phyloP scores from a whole-genome alignment of 1,140 invertebrate genomes.

The Listronotus oregonensis region DNA sequence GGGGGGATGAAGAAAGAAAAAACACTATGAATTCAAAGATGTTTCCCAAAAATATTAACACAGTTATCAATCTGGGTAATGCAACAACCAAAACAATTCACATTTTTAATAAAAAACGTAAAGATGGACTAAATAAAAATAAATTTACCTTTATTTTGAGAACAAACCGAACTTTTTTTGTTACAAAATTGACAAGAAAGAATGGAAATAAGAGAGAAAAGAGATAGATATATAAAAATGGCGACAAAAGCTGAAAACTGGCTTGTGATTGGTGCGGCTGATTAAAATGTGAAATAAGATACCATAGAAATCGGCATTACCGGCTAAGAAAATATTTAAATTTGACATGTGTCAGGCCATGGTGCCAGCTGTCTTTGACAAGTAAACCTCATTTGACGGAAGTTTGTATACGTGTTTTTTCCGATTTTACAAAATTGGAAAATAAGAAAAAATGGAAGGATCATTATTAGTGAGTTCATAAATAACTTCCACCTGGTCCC shows the following conservation, averaged over 20 bases:
- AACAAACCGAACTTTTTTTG: slow-evolving; percentile 3
- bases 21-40: too few relatives aligned
- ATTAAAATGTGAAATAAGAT: slow-evolving; percentile 13
- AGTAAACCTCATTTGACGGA: not conserved
- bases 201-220: not conserved
- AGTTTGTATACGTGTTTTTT: slow-evolving; percentile 14
- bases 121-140: slow-evolving; percentile 22
- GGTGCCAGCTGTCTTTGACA: slow-evolving; percentile 3
- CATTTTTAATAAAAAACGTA: not conserved
- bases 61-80: too few relatives aligned
- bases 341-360: not conserved
- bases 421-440: slow-evolving; percentile 8
- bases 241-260: not conserved
- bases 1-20: too few relatives aligned
- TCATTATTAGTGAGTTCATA: slow-evolving; percentile 57
- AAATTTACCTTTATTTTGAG: slow-evolving; percentile 16
- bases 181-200: slow-evolving; percentile 17
- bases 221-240: slow-evolving; percentile 12
- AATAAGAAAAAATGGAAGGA: slow-evolving; percentile 55
- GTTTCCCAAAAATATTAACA: too few relatives aligned
- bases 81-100: not conserved
- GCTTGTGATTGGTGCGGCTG: slow-evolving; percentile 13
- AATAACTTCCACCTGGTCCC: not conserved
- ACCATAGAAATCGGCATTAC: slow-evolving; percentile 2
- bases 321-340: not conserved